phyloP scores from a whole-genome alignment of 2,113 vertebrate species.

The Himantopus leucocephalus region DNA sequence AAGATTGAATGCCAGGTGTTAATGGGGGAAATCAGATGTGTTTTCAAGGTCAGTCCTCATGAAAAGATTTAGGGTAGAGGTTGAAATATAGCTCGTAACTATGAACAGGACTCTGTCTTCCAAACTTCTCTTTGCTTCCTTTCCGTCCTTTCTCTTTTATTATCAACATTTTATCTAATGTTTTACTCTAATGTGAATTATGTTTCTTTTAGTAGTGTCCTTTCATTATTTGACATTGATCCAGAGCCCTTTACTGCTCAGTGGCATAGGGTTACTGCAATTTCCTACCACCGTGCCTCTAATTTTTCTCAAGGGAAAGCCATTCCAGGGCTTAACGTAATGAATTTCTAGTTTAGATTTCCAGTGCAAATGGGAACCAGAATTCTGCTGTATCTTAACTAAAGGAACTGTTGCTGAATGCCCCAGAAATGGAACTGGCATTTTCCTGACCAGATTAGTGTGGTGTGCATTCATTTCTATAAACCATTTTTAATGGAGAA shows the following conservation, averaged over 20 bases:
- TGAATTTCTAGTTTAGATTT: conserved; percentile 65
- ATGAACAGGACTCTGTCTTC: not conserved
- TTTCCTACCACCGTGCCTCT: conserved; percentile 71
- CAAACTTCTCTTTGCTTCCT: not conserved
- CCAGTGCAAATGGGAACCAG: conserved; percentile 56
- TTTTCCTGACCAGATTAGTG: conserved; percentile 32
- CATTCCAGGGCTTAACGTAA: conserved; percentile 57
- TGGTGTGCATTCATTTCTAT: conserved; percentile 8
- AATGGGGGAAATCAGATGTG: not conserved
- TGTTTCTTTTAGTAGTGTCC: not conserved
- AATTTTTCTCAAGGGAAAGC: conserved; percentile 66
- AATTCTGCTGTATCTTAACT: conserved; percentile 43
- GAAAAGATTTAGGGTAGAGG: not conserved
- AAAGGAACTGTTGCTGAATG: conserved; percentile 12
- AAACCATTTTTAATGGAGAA: not conserved
- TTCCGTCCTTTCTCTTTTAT: conserved; percentile 5
- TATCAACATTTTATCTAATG: not conserved
- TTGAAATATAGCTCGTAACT: not conserved
- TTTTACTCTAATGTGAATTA: conserved; percentile 26
- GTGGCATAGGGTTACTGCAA: conserved; percentile 61
- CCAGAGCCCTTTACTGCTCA: conserved; percentile 55
- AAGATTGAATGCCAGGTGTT: not conserved
- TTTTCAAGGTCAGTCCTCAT: not conserved
- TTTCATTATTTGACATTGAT: conserved; percentile 54
- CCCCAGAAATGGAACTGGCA: not conserved